Base-by-base conservation (phyloP, 2,888 invertebrate genomes). In the Caenorhabditis sp. region DNA sequence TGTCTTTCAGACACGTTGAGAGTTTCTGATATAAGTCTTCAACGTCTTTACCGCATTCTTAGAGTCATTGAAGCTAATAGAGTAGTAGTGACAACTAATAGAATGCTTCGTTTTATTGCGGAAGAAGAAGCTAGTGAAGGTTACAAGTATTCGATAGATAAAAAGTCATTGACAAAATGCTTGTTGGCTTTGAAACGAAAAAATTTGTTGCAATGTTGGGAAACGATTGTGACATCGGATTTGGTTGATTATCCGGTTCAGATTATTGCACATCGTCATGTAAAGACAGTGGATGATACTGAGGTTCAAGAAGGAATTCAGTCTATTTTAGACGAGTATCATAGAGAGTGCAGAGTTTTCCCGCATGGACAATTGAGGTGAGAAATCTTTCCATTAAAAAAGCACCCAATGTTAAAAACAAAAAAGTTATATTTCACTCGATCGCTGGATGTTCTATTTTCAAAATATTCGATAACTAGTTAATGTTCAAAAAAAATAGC, bases 71-170 rank as follows among this genome's bases (percentile, higher is more conserved):
- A 70, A 2, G 63, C 71, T 3, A 59, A 67, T 14, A 56, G 69
- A 26, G 82, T 84, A 1, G 63, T 86, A n/a, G 80, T 86, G 8
- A 83, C 85, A 1, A 74, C 78, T 17, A 69, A 76, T 23, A 67
- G 67, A 25, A 43, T 84, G 12, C 75, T 80, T 14, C 77, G 78
- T 38, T 25, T 63, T 17, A 79, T 86, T 3, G 69, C 68, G 8
- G 69, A 75, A 10, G 67, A 64, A 38, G 86, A 86, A 52, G 43
- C 36, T 8, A 71, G 64, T 0, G 76, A 71, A 8, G 86, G 86
- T 26, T 87, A 86, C 59, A 62, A 76, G n/a, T 85, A 80, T 56
- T 53, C 85, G 84, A 83, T 87, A 26, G 87, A 87, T 70, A 84
- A 85, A 64, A 87, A 84, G 64, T 84, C 85, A 1, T 62, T 83